These are phyloP conservation scores for Plagodis dolabraria DNA, from an alignment of 2,888 invertebrate genomes.

Conservation along the genomic window DNA sequence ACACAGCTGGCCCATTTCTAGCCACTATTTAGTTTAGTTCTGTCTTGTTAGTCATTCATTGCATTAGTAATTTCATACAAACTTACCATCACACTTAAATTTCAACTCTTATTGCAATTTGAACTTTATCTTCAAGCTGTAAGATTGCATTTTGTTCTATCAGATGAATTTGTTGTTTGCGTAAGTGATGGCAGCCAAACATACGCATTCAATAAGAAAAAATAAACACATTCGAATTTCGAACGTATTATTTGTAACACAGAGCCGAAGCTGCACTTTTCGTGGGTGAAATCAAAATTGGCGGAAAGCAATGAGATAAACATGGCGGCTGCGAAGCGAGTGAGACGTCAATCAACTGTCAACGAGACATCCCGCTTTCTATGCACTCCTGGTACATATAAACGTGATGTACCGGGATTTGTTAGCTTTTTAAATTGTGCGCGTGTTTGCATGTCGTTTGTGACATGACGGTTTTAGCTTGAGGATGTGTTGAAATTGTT, in stretches of 20 bases:
- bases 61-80: conserved; percentile 76
- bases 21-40: conserved; percentile 80
- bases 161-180: conserved; percentile 7
- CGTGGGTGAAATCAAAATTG: conserved; percentile 35
- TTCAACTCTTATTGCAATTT: conserved; percentile 33
- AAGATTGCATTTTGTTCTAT: conserved; percentile 3
- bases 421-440: conserved; percentile 48
- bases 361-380: conserved; percentile 72
- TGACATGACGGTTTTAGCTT: conserved; percentile 43
- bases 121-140: conserved; percentile 27
- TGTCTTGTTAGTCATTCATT: conserved; percentile 83
- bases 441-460: conserved; percentile 49
- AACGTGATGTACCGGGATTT: conserved; percentile 67
- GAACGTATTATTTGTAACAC: conserved; percentile 31
- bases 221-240: conserved; percentile 34
- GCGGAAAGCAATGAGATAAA: conserved; percentile 73
- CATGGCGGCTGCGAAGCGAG: conserved; percentile 76
- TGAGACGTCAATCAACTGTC: conserved; percentile 84
- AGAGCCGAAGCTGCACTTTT: conserved; percentile 26
- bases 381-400: conserved; percentile 74
- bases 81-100: conserved; percentile 25
- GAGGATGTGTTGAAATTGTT: conserved; percentile 48
- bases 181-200: conserved; percentile 17
- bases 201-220: not conserved
- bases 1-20: conserved; percentile 81